A percentile compares a stretch with the other conserved stretches of the same genome.
Conservation (phyloP, 2,113 vertebrate genomes). For the Brienomyrus brachyistius region DNA sequence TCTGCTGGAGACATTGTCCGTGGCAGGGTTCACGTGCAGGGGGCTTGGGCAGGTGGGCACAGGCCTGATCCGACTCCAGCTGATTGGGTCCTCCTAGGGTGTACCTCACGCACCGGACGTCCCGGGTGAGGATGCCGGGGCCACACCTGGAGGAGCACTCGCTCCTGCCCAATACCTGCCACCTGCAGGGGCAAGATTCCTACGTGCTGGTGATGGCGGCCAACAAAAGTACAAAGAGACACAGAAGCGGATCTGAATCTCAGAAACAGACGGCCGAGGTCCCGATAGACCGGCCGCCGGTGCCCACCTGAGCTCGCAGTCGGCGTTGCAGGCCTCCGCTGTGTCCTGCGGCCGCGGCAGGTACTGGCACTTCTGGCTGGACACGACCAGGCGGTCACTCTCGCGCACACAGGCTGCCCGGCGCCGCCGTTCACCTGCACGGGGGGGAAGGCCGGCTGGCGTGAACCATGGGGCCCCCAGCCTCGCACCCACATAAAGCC, state of each 20-base stretch:
- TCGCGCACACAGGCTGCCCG: slow-evolving; percentile 72
- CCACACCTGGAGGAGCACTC: slow-evolving; percentile 85
- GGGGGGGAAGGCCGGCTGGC: background rate
- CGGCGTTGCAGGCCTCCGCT: slow-evolving; percentile 75
- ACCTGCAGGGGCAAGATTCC: slow-evolving; percentile 56
- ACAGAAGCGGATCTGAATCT: background rate
- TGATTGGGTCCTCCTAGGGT: slow-evolving; percentile 63
- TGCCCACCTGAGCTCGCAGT: slow-evolving; percentile 86
- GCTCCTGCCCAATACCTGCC: slow-evolving; percentile 78
- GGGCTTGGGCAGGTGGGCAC: slow-evolving; percentile 71
- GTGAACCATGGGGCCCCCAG: background rate
- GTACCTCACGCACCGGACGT: slow-evolving; percentile 83
- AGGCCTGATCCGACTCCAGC: slow-evolving; percentile 65
- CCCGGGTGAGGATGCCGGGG: slow-evolving; percentile 71
- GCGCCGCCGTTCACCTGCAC: slow-evolving; percentile 60
- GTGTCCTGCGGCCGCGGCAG: slow-evolving; percentile 53
- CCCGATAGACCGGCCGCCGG: background rate
- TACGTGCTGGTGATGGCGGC: background rate
- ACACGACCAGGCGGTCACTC: slow-evolving; percentile 74
- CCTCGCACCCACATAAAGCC: background rate
- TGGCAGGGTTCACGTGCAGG: slow-evolving; percentile 75
- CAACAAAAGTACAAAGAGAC: background rate
- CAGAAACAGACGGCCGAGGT: background rate
- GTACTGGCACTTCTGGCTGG: slow-evolving; percentile 80
- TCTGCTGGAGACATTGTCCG: slow-evolving; percentile 75